Percentiles rank a stretch among this genome's conserved stretches.
Evolutionary conservation across 1,140 invertebrate species (phyloP).

Genomic region (Parapsyche elsis): DNA sequence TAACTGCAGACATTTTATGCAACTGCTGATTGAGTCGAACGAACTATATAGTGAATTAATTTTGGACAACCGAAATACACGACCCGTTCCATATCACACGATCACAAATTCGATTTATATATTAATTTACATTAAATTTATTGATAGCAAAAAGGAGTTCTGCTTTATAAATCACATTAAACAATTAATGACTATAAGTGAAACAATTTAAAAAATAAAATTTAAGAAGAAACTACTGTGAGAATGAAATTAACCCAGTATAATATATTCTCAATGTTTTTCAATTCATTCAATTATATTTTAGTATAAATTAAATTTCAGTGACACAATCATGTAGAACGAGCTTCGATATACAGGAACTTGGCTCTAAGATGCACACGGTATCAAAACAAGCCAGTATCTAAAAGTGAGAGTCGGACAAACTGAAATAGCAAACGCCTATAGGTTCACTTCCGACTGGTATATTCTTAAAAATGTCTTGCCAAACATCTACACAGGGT

Average conservation of each 20-base stretch:
- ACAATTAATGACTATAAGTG: too few species aligned
- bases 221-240: too few species aligned
- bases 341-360: conserved; percentile 21
- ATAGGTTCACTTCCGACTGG: conserved; percentile 8
- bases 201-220: too few species aligned
- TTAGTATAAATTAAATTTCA: background rate
- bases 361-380: conserved; percentile 13
- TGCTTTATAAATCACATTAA: too few species aligned
- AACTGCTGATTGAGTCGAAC: conserved; percentile 27
- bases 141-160: too few species aligned
- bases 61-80: conserved; percentile 20
- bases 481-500: background rate
- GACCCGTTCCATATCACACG: background rate
- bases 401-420: conserved; percentile 28
- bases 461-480: conserved; percentile 10
- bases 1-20: conserved; percentile 35
- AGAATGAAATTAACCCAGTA: too few species aligned
- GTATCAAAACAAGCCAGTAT: conserved; percentile 32
- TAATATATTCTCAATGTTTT: too few species aligned
- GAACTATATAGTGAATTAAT: conserved; percentile 30
- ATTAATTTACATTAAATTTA: background rate
- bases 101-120: background rate
- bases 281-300: too few species aligned
- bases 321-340: background rate
- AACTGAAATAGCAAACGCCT: conserved; percentile 24